Evolutionary conservation across 2,888 invertebrate genomes (phyloP).

Genomic region (Ophion costatus): DNA sequence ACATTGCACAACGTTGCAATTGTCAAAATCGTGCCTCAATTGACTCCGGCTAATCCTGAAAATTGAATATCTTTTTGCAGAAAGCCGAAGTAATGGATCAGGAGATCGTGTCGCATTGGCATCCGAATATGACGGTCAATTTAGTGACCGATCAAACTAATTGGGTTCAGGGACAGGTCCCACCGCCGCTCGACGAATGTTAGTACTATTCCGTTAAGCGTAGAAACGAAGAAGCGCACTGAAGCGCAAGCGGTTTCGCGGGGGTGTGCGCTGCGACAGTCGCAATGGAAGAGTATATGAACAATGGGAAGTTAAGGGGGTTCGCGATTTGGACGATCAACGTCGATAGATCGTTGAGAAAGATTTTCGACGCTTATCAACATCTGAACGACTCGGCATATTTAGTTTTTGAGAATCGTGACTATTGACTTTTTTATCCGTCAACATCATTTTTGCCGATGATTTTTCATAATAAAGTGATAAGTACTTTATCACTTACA

Average conservation of each 20-base stretch:
- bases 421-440: too few relatives aligned
- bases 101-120: constrained; percentile 99
- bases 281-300: not conserved
- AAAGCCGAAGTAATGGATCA: constrained; percentile 91
- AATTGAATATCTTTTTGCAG: constrained; percentile 74
- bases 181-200: constrained; percentile 96
- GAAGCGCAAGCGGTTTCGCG: not conserved
- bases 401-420: too few relatives aligned
- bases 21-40: not conserved
- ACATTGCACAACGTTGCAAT: not conserved
- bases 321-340: too few relatives aligned
- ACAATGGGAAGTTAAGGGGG: not conserved
- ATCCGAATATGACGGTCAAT: constrained; percentile 98
- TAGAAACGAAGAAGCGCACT: not conserved
- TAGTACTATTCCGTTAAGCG: constrained; percentile 70
- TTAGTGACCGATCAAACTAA: constrained; percentile 97
- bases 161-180: constrained; percentile 96
- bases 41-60: not conserved
- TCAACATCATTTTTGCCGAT: not conserved
- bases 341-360: too few relatives aligned
- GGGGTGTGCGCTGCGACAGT: not conserved
- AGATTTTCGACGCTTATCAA: too few relatives aligned
- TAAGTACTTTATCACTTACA: not conserved
- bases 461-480: not conserved
- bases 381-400: too few relatives aligned